Evolutionary conservation across 2,888 invertebrate species (phyloP).

Genomic region (Dusona sp.): DNA sequence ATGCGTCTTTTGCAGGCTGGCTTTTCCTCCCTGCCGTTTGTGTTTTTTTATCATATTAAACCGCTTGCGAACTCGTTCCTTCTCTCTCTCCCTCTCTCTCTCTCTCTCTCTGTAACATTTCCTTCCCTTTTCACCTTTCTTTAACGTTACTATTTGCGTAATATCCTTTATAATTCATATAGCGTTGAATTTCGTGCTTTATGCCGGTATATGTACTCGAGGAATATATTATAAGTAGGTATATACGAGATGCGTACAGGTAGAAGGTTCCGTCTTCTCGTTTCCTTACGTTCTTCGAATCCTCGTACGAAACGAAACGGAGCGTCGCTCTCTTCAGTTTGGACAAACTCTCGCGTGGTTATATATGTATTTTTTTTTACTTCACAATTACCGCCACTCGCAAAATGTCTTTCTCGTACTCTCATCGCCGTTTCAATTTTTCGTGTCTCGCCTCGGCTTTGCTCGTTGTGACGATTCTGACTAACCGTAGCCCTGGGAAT

Average conservation of each 20-base stretch:
- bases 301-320: slow-evolving; percentile 72
- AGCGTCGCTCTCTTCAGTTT: slow-evolving; percentile 69
- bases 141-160: slow-evolving; percentile 80
- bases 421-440: slow-evolving; percentile 7
- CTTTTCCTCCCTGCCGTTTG: slow-evolving; percentile 73
- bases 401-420: slow-evolving; percentile 20
- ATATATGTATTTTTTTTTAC: slow-evolving; percentile 45
- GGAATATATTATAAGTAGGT: slow-evolving; percentile 20
- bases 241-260: slow-evolving; percentile 7
- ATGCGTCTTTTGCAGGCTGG: slow-evolving; percentile 78
- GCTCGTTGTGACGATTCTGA: slow-evolving; percentile 2
- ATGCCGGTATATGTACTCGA: slow-evolving; percentile 64
- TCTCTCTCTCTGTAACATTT: slow-evolving; percentile 60
- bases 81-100: slow-evolving; percentile 58
- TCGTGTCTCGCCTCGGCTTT: neutral
- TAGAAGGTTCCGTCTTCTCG: slow-evolving; percentile 45
- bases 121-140: slow-evolving; percentile 61
- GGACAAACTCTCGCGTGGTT: slow-evolving; percentile 74
- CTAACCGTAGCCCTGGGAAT: slow-evolving; percentile 41
- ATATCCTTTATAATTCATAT: slow-evolving; percentile 83
- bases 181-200: slow-evolving; percentile 81
- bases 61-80: slow-evolving; percentile 71
- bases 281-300: slow-evolving; percentile 42
- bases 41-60: slow-evolving; percentile 84
- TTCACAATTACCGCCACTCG: neutral